Conservation (phyloP, 1,140 invertebrate species). For the Phymorhynchus buccinoides region DNA sequence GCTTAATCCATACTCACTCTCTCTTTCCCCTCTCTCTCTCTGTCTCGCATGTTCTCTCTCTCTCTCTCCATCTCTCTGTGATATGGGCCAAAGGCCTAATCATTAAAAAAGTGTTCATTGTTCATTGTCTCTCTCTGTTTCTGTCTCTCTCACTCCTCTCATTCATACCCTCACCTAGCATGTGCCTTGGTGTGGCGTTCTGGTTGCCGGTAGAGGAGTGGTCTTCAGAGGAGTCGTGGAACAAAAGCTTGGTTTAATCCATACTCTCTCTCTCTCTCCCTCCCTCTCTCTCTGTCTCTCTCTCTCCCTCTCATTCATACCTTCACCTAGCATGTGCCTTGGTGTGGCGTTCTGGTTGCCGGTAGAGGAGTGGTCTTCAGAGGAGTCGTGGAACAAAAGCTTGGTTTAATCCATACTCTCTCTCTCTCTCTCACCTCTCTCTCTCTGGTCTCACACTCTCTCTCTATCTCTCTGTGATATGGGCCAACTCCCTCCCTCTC, state of each 20-base stretch:
- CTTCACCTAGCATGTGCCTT: conserved; percentile 68
- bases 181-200: conserved; percentile 68
- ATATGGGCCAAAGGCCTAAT: no score
- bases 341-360: conserved; percentile 52
- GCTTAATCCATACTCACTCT: neutral
- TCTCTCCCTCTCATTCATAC: neutral
- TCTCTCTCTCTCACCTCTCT: neutral
- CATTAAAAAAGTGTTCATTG: no score
- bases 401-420: neutral
- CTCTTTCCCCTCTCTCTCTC: conserved; percentile 13
- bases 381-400: no score
- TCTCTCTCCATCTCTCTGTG: no score
- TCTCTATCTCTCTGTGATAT: no score
- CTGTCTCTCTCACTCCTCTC: conserved; percentile 4
- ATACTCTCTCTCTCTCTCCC: conserved; percentile 17
- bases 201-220: no score
- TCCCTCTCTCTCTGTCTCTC: neutral
- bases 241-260: neutral
- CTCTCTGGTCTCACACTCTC: no score
- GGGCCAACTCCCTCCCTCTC: no score
- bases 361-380: no score
- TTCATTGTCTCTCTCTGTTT: no score
- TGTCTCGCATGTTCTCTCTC: neutral
- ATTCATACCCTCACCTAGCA: conserved; percentile 60
- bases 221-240: no score